These are phyloP conservation scores for Siniperca scherzeri DNA, from an alignment of 2,797 vertebrate genomes.

Conservation along the genomic window DNA sequence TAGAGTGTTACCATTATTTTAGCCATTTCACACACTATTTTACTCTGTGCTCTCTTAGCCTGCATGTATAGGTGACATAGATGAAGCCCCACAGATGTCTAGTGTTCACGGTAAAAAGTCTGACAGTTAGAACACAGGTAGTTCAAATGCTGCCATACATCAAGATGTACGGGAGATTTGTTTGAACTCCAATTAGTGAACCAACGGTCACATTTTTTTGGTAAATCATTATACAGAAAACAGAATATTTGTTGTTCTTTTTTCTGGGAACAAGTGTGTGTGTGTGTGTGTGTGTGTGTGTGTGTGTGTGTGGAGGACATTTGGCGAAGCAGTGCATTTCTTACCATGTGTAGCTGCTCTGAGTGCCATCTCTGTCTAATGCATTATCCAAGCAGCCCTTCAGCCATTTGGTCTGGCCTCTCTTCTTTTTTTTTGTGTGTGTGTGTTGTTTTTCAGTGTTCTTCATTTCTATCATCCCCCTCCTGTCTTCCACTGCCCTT, in stretches of 20 bases:
- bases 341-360: conserved; percentile 79
- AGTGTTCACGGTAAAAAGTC: not conserved
- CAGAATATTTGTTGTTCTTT: conserved; percentile 28
- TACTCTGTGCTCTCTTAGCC: not conserved
- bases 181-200: conserved; percentile 10
- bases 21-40: not conserved
- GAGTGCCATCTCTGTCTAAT: conserved; percentile 84
- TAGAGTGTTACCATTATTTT: not conserved
- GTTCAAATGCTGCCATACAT: not conserved
- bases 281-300: conserved; percentile 16
- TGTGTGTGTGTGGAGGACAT: conserved; percentile 58
- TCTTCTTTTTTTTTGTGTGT: conserved; percentile 45
- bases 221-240: conserved; percentile 11
- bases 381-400: conserved; percentile 86
- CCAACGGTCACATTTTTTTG: not conserved
- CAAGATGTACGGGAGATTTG: not conserved
- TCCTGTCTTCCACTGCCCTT: conserved; percentile 64
- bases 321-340: conserved; percentile 76
- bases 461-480: conserved; percentile 66
- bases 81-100: not conserved
- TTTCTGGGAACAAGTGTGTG: conserved; percentile 27
- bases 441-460: conserved; percentile 57
- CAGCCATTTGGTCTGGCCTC: conserved; percentile 84
- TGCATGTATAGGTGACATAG: not conserved
- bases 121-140: not conserved